Evolutionary conservation across 2,113 vertebrate species (phyloP), one percentile per base, ranked within the genome.

Genomic region (Solenodon paradoxus): DNA sequence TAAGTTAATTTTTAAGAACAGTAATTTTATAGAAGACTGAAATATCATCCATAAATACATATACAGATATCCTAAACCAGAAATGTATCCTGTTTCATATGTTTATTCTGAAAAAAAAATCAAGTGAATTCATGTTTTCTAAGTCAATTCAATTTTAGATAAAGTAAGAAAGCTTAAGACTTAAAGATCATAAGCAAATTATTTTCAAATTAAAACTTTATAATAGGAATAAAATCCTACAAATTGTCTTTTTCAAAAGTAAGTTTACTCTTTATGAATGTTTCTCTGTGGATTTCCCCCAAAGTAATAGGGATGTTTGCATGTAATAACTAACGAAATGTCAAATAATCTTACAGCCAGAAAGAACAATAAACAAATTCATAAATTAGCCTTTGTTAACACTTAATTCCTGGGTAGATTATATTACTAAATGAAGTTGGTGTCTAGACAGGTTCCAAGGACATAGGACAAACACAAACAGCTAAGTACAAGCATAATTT

Each of bases 171-270:
- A 78, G 32, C 24, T 40, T 83, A 78, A 53, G 42, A 88, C 28
- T 94, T 94, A 80, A 72, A 69, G 30, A 95, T n/a, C n/a, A 61
- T 78, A 81, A 51, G 35, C 1, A 84, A 82, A 57, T 83, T 81
- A 90, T 49, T 86, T 92, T 96, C n/a, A 94, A 96, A 81, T 35
- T 61, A 28, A 78, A 86, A 88, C 30, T 80, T 89, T 68, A 90
- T 53, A 74, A 80, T 63, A 68, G 40, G 26, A 74, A 0, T 72
- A 74, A 84, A 10, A 8, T 64, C 28, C 57, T 84, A n/a, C 22
- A 90, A 89, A 40, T 63, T 72, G 72, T 26, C 81, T 95, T 86
- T 94, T 91, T 20, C n/a, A n/a, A n/a, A 57, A 88, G 30, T 75
- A 35, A 42, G 19, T 12, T 89, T 83, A 85, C n/a, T 57, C 30